phyloP scores from a whole-genome alignment of 30 jellyfish, hydroid and myxozoan genomes.

The Aurelia sp. region DNA sequence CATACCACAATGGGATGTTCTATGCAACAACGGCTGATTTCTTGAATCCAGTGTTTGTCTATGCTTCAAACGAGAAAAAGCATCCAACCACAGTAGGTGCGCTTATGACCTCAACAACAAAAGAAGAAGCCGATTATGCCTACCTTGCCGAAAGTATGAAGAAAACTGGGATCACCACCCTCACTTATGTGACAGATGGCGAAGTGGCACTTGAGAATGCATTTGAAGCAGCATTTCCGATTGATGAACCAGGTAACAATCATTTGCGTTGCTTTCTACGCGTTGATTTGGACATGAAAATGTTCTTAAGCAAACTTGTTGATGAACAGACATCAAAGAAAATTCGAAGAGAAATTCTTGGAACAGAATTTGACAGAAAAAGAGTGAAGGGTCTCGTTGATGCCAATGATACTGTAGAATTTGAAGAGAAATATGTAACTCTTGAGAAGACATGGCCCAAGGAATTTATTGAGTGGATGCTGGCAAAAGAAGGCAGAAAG shows the following conservation, averaged over 20 bases:
- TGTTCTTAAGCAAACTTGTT: constrained; percentile 18
- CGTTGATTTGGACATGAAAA: constrained; percentile 21
- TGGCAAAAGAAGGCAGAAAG: constrained; percentile 25
- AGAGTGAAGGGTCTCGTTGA: constrained; percentile 39
- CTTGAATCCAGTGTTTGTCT: constrained; percentile 32
- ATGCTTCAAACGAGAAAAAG: neutral
- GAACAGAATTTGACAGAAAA: constrained; percentile 17
- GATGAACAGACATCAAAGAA: constrained; percentile 11
- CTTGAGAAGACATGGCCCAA: constrained; percentile 40
- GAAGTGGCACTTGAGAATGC: constrained; percentile 41
- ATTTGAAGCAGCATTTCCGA: constrained; percentile 28
- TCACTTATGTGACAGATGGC: constrained; percentile 41
- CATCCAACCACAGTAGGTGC: constrained; percentile 42
- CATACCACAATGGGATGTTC: constrained; percentile 36
- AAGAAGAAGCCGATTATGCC: constrained; percentile 26
- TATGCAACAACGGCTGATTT: constrained; percentile 18
- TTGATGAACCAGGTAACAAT: constrained; percentile 10
- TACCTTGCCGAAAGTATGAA: constrained; percentile 15
- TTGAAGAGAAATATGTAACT: constrained; percentile 8
- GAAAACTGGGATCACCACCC: constrained; percentile 20
- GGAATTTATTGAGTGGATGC: constrained; percentile 19
- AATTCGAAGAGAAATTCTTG: constrained; percentile 16
- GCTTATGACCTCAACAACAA: constrained; percentile 17
- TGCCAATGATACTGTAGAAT: constrained; percentile 4
- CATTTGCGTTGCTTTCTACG: constrained; percentile 24